Evolutionary conservation across 2,113 vertebrate genomes (phyloP).

Genomic region (Tautogolabrus adspersus): DNA sequence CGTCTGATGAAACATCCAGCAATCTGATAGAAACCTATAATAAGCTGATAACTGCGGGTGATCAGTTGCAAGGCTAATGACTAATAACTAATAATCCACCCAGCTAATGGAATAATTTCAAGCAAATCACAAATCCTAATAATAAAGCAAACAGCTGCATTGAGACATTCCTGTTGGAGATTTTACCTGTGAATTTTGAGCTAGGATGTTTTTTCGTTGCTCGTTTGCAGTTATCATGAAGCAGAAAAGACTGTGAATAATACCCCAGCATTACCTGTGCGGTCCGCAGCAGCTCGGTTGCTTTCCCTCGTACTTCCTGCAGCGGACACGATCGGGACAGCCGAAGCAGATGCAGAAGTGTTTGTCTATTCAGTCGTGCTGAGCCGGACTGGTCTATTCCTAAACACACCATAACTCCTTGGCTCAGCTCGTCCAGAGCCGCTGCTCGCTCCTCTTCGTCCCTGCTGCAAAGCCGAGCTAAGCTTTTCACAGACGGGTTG

Average conservation of each 20-base stretch:
- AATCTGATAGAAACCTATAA: background rate
- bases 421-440: constrained; percentile 75
- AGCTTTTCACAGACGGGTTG: constrained; percentile 47
- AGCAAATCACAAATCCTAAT: background rate
- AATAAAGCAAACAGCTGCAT: too few species aligned
- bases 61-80: background rate
- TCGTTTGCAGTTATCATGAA: background rate
- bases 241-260: background rate
- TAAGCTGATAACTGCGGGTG: background rate
- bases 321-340: constrained; percentile 76
- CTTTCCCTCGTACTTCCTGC: constrained; percentile 61
- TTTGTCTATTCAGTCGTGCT: constrained; percentile 51
- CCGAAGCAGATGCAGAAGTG: constrained; percentile 76
- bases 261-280: constrained; percentile 66
- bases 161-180: background rate
- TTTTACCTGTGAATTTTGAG: background rate
- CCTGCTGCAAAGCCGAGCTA: constrained; percentile 70
- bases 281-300: constrained; percentile 65
- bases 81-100: background rate
- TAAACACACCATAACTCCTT: constrained; percentile 50
- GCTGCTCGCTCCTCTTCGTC: constrained; percentile 67
- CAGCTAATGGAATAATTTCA: background rate
- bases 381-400: constrained; percentile 51
- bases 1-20: constrained; percentile 73
- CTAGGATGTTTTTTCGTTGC: background rate